Conservation (phyloP, 1,140 invertebrate genomes). For the Coptotermes formosanus region DNA sequence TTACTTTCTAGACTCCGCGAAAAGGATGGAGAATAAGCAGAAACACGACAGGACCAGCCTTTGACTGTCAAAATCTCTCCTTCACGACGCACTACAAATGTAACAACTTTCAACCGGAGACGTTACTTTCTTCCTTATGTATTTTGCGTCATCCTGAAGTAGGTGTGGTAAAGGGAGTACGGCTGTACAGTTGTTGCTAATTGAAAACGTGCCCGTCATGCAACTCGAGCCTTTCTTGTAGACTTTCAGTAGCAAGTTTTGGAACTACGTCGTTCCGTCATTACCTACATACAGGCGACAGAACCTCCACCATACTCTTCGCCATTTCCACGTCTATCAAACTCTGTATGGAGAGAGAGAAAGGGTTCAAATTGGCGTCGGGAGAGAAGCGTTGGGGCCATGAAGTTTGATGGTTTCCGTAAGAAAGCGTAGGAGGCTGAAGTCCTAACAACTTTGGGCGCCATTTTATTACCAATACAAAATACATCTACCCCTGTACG, state of each 20-base stretch:
- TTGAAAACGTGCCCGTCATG: conserved; percentile 1
- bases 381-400: background rate
- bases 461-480: background rate
- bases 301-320: background rate
- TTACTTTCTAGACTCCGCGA: too few relatives aligned
- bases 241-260: background rate
- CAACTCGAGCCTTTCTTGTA: background rate
- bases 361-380: background rate
- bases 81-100: too few relatives aligned
- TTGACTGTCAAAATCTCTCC: too few relatives aligned
- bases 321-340: background rate
- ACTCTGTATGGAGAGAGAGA: background rate
- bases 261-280: background rate
- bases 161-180: background rate
- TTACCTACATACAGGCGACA: background rate
- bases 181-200: background rate
- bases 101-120: too few relatives aligned
- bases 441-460: background rate
- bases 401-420: conserved; percentile 6
- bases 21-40: too few relatives aligned
- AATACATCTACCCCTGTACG: background rate
- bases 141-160: background rate
- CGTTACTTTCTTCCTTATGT: too few relatives aligned
- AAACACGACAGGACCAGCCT: too few relatives aligned
- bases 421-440: background rate